A percentile compares a stretch with the other conserved stretches of the same genome.
Evolutionary conservation across 1,140 invertebrate genomes (phyloP).

Genomic region (Bombyx mandarina): DNA sequence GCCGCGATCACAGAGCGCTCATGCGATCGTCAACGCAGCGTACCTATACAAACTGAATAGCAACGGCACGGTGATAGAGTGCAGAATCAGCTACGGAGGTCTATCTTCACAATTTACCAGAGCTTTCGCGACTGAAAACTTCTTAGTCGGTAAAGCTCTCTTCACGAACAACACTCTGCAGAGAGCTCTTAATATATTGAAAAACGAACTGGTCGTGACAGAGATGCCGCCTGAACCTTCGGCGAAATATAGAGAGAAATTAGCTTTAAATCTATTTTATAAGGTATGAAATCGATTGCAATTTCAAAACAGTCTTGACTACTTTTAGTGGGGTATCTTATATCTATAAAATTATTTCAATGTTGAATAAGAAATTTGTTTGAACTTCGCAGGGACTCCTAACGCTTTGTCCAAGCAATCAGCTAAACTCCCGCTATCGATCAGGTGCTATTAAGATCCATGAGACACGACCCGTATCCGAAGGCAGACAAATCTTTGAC

Average conservation of each 20-base stretch:
- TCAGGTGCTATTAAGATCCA: constrained; percentile 68
- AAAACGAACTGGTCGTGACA: constrained; percentile 73
- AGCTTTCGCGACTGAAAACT: constrained; percentile 65
- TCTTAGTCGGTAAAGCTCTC: constrained; percentile 69
- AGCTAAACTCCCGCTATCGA: constrained; percentile 39
- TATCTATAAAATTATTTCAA: neutral
- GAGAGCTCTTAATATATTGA: constrained; percentile 67
- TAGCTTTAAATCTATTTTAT: constrained; percentile 75
- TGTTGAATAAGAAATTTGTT: constrained; percentile 6
- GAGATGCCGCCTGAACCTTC: constrained; percentile 70
- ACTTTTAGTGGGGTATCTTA: constrained; percentile 15
- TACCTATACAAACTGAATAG: constrained; percentile 30
- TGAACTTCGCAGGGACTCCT: constrained; percentile 21
- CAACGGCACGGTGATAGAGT: constrained; percentile 12
- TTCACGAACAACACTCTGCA: constrained; percentile 62
- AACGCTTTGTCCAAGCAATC: constrained; percentile 46
- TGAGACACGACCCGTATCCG: constrained; percentile 71
- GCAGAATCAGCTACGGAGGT: constrained; percentile 73
- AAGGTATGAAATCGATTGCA: constrained; percentile 67
- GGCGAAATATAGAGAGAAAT: constrained; percentile 71
- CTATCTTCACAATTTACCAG: constrained; percentile 78
- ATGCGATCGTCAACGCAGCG: constrained; percentile 37
- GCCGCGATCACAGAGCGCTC: constrained; percentile 34
- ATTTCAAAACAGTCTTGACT: neutral
- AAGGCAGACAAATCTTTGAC: constrained; percentile 76